Evolutionary conservation across 2,888 invertebrate genomes (phyloP).

Genomic region (Aphidius colemani): DNA sequence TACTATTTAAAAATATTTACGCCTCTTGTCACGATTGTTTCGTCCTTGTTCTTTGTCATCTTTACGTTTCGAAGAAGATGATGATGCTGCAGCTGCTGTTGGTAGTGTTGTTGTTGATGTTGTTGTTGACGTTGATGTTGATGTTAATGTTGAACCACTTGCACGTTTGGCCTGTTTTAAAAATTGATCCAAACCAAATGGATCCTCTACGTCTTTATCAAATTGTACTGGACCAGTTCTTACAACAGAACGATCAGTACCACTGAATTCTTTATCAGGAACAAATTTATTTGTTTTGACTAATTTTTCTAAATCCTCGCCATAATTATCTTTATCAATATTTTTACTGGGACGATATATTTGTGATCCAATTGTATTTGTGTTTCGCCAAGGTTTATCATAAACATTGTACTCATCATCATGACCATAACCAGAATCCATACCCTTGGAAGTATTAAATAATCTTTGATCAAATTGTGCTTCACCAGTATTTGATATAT

Average conservation of each 20-base stretch:
- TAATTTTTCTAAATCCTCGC: conserved; percentile 86
- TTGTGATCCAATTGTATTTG: conserved; percentile 82
- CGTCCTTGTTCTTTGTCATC: conserved; percentile 60
- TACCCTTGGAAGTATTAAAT: conserved; percentile 90
- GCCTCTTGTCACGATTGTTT: conserved; percentile 54
- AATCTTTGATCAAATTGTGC: conserved; percentile 92
- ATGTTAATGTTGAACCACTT: conserved; percentile 62
- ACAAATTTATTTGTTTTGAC: conserved; percentile 92
- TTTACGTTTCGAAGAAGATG: conserved; percentile 63
- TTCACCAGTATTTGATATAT: conserved; percentile 70
- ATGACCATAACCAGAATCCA: conserved; percentile 95
- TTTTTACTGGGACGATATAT: conserved; percentile 89
- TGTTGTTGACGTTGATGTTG: neutral
- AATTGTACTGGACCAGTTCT: conserved; percentile 97
- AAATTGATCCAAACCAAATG: conserved; percentile 98
- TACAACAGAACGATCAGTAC: conserved; percentile 75
- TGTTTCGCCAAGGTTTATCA: conserved; percentile 96
- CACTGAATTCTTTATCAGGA: conserved; percentile 95
- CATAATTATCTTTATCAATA: conserved; percentile 88
- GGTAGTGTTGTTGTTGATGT: conserved; percentile 23
- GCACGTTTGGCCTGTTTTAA: conserved; percentile 95
- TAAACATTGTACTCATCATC: conserved; percentile 98
- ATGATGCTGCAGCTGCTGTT: too few relatives aligned
- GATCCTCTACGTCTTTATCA: conserved; percentile 85
- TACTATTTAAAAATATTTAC: conserved; percentile 43